Base-by-base conservation (phyloP, 92 coral and sea anemone species). In the Anthopleura xanthogrammica region DNA sequence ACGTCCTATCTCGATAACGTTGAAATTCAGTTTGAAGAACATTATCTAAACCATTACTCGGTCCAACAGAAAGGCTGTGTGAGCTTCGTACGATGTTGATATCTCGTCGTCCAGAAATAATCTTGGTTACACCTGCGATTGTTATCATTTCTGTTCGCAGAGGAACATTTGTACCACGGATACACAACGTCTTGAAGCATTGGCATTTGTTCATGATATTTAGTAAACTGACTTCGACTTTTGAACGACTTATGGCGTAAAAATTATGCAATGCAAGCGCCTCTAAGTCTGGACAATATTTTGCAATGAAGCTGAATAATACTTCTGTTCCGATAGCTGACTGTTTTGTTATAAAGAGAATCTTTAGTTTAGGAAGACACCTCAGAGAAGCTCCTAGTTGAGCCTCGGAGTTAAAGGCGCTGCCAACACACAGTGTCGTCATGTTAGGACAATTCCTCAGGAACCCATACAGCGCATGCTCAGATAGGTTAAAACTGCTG, bases 141-240 rank as follows among this genome's bases (percentile, higher is more conserved):
- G 85, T 65, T 12, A 92, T 86, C 2, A 92, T 82, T 46, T 92
- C 96, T 7, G 93, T 88, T 24, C 96, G 87, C 22, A 92, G 39
- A 14, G 96, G 96, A 19, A 92, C 92, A 42, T 92, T 92, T 7
- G 96, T 90, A 8, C 96, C 96, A 4, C 96, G 91, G 16, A 92
- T 88, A 56, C 93, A 90, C 19, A 92, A 77, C 43, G 89, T 78
- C 52, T 83, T 89, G 68, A 92, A 85, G 29, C 20, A 62, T 20
- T 66, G 83, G 52, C 96, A 92, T 12, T 83, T 83, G 48, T 50
- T 62, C 11, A 90, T 90, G 66, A 92, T 23, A 65, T 90, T 87
- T 20, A 90, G 29, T n/a, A 92, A 79, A 2, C 91, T 86, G n/a
- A 90, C 85, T 52, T 92, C 96, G 1, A 92, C 96, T 5, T 87